Base-by-base conservation (phyloP, 2,797 vertebrate species). In the Etheostoma nigrum region DNA sequence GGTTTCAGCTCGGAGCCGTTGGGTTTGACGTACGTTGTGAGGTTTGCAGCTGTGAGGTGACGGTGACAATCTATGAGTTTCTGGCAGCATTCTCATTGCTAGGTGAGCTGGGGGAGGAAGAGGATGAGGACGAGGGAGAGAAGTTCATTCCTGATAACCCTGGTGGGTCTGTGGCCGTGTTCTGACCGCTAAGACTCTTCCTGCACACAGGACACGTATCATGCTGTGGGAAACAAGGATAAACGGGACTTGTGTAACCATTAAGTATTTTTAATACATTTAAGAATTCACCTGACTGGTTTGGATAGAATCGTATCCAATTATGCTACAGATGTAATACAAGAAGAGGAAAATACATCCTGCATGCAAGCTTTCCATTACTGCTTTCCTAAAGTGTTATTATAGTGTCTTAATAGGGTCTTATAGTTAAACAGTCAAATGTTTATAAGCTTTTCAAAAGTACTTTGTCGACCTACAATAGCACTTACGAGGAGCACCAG, bases 141-240 rank as follows among this genome's bases (percentile, higher is more conserved):
- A 98, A 99, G 93, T 95, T 97, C 91, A 98, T 97, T 74, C 96
- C 96, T 6, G 96, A 96, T 90, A 99, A 95, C 89, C 96, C 98
- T 0, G 97, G 98, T 42, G 97, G 97, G 86, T 99, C 97, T 49
- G 97, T 99, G 91, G 98, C 98, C 33, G 98, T 99, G 94, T 99
- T 99, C 93, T 98, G 97, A 85, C 98, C 98, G 0, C 96, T 99
- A 76, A 99, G 94, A 87, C 98, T 99, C 93, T 99, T 99, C 90
- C 98, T 95, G 94, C 98, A 99, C 78, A 99, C 98, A 0, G 98
- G 98, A 93, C 98, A 99, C 1, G 98, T 98, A 91, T 99, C 98
- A 1, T 99, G 98, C 98, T 99, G 92, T 45, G 16, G 76, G 54
- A n/a, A 23, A 67, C 3, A 21, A 27, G 19, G 18, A 81, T 4